Base-by-base conservation (phyloP, 2,888 invertebrate genomes). In the Entomobrya multifasciata region DNA sequence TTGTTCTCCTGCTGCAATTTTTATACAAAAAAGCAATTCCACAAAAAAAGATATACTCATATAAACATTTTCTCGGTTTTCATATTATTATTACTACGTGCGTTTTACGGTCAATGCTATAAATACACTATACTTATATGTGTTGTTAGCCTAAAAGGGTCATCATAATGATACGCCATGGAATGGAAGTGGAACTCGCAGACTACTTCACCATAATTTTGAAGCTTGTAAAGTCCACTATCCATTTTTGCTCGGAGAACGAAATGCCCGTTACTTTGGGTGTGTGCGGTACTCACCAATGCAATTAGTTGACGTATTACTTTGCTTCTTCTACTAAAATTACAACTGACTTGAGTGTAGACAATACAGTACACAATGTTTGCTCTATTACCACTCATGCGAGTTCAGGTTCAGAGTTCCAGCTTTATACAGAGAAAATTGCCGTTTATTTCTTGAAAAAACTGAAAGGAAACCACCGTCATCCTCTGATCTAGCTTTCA, bases 401-500 rank as follows among this genome's bases (percentile, higher is more conserved):
- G n/a, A n/a, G n/a, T n/a, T n/a, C n/a, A n/a, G 27, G 41, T 3
- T 17, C 0, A 36, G 41, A 22, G 20, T 44, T 44, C n/a, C n/a
- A n/a, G n/a, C n/a, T 67, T 67, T 65, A 44, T 67, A 44, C 41
- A 44, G 44, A 67, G 20, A 67, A 67, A 67, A 67, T 67, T 67
- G 67, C 67, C 67, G 44, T 67, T 67, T 67, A 20, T 22, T 67
- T 44, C 17, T n/a, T n/a, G n/a, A n/a, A n/a, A n/a, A n/a, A n/a
- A n/a, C n/a, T n/a, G n/a, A n/a, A n/a, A n/a, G n/a, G n/a, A 30
- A 30, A 36, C 0, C n/a, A 30, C 17, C 27, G 30, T 17, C 15
- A 25, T 60, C 27, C 11, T 27, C 6, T 36, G 62, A 44, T 13
- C 67, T 44, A 20, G 20, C 22, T 4, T 15, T 67, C 22, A 41